These are phyloP conservation scores for Cantharis rustica DNA, from an alignment of 2,888 invertebrate species.

Conservation along the genomic window DNA sequence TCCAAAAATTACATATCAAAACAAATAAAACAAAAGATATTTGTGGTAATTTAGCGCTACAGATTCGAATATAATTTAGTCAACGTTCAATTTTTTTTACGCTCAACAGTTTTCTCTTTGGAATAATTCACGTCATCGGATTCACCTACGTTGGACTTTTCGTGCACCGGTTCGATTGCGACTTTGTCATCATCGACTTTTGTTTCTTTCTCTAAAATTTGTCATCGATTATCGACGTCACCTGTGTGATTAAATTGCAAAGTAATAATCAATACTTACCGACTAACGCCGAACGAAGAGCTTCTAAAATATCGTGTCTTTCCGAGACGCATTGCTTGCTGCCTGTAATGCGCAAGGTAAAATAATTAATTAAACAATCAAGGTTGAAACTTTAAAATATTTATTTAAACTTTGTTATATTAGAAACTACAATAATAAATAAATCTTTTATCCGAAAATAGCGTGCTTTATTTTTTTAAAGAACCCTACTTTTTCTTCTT, in stretches of 20 bases:
- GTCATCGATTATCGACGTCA: constrained; percentile 28
- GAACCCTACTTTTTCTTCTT: constrained; percentile 57
- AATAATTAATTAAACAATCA: constrained; percentile 7
- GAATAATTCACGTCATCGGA: constrained; percentile 41
- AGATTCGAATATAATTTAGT: background rate
- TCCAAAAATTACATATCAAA: constrained; percentile 22
- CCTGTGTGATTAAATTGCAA: constrained; percentile 19
- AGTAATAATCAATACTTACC: constrained; percentile 50
- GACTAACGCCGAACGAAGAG: constrained; percentile 64
- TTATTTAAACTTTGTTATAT: background rate
- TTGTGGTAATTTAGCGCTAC: background rate
- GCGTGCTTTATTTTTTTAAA: constrained; percentile 65
- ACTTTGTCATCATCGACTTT: background rate
- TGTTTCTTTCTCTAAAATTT: constrained; percentile 23
- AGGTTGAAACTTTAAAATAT: background rate
- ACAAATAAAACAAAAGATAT: constrained; percentile 2
- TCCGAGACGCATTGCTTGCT: constrained; percentile 66
- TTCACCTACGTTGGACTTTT: constrained; percentile 28
- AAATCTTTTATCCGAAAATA: constrained; percentile 60
- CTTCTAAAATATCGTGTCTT: constrained; percentile 63
- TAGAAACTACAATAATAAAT: background rate
- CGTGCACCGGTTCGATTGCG: constrained; percentile 13
- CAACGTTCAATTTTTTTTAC: constrained; percentile 46
- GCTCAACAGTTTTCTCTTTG: constrained; percentile 42
- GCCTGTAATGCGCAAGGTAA: constrained; percentile 58